These are phyloP conservation scores for Campylomormyrus numenius DNA, from an alignment of 2,113 vertebrate species.

Conservation along the genomic window DNA sequence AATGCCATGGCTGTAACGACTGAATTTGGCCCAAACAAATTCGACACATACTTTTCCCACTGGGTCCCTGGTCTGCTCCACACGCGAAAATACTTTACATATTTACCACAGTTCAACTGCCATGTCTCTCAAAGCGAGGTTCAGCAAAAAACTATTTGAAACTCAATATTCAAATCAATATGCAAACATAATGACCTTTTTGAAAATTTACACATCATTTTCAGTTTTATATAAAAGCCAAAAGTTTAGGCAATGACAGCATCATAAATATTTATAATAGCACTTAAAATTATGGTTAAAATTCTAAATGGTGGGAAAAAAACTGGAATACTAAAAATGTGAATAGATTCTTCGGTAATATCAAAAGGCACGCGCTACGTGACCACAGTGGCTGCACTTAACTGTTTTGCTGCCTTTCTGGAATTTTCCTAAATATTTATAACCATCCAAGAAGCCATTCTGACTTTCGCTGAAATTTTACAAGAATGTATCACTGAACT, in stretches of 20 bases:
- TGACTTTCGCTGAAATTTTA: constrained; percentile 55
- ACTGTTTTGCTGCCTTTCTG: not conserved
- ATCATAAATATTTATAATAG: not conserved
- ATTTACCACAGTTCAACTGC: not conserved
- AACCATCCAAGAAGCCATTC: not conserved
- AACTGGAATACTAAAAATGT: not conserved
- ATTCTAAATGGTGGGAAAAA: not conserved
- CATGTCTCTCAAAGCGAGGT: constrained; percentile 29
- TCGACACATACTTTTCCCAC: not conserved
- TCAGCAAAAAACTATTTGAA: not conserved
- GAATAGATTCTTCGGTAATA: not conserved
- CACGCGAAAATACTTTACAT: not conserved
- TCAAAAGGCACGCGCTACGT: not conserved
- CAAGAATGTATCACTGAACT: constrained; percentile 48
- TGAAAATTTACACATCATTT: not conserved
- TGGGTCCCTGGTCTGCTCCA: not conserved
- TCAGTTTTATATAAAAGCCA: not conserved
- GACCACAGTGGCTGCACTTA: not conserved
- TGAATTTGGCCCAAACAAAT: constrained; percentile 11
- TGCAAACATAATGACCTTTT: not conserved
- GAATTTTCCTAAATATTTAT: not conserved
- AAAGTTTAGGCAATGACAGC: not conserved
- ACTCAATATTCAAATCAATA: not conserved
- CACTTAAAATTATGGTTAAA: not conserved
- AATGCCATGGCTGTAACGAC: constrained; percentile 46